Evolutionary conservation across 2,113 vertebrate genomes (phyloP).

Genomic region (Callipepla californica): DNA sequence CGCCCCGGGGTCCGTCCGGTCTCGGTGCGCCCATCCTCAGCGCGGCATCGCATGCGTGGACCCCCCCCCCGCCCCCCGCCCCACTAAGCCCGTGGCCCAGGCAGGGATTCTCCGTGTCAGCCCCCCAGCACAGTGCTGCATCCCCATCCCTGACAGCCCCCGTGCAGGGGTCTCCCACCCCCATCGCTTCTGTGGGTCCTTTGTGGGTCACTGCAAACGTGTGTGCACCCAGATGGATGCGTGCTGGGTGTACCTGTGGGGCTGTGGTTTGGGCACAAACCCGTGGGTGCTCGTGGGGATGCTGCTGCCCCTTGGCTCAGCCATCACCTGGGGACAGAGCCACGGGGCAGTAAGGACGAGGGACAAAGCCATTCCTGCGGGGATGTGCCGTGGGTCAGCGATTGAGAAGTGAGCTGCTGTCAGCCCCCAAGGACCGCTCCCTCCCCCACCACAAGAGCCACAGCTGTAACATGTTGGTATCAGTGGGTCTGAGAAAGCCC

Average conservation of each 20-base stretch:
- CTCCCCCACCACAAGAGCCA: not conserved
- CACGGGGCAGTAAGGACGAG: not conserved
- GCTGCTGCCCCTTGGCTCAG: fast-evolving
- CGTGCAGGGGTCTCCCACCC: too few species aligned
- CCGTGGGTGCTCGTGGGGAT: not conserved
- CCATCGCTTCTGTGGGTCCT: too few species aligned
- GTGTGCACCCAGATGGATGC: not conserved
- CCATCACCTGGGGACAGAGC: not conserved
- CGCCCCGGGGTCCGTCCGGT: not conserved
- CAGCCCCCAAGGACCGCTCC: too few species aligned
- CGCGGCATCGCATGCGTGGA: too few species aligned
- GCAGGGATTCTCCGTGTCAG: too few species aligned
- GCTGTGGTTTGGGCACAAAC: fast-evolving
- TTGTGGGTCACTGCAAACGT: not conserved
- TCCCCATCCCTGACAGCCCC: not conserved
- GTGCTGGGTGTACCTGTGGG: not conserved
- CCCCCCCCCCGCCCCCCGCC: too few species aligned
- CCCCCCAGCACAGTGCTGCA: not conserved
- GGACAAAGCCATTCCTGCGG: not conserved
- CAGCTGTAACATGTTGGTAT: not conserved
- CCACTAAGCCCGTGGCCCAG: too few species aligned
- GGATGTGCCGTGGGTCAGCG: fast-evolving
- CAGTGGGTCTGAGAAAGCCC: fast-evolving
- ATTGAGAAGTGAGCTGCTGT: not conserved
- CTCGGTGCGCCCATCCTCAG: too few species aligned